phyloP scores from a whole-genome alignment of 2,797 vertebrate species.

The Danio jaintianensis region DNA sequence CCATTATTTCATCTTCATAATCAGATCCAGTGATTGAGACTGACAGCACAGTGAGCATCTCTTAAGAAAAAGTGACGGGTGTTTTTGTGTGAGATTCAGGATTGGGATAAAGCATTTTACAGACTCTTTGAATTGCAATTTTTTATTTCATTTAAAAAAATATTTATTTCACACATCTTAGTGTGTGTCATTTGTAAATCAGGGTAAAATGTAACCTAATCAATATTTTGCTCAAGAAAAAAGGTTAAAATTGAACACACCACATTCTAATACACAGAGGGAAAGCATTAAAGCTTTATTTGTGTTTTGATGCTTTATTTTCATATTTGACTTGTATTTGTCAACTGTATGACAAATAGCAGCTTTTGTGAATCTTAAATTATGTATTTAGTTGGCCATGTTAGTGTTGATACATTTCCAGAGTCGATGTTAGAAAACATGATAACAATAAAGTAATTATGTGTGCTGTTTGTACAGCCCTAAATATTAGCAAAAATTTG shows the following conservation, averaged over 20 bases:
- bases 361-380: too few relatives aligned
- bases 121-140: neutral
- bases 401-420: neutral
- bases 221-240: too few relatives aligned
- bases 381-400: neutral
- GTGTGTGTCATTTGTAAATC: too few relatives aligned
- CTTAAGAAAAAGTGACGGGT: neutral
- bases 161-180: too few relatives aligned
- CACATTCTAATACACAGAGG: too few relatives aligned
- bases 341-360: neutral
- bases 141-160: too few relatives aligned
- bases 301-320: too few relatives aligned
- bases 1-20: slow-evolving; percentile 36
- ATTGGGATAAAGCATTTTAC: neutral
- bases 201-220: too few relatives aligned
- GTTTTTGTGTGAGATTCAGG: neutral
- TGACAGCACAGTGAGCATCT: neutral
- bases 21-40: too few relatives aligned
- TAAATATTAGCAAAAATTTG: neutral
- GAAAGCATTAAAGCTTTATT: too few relatives aligned
- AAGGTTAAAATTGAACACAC: too few relatives aligned
- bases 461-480: neutral
- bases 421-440: neutral
- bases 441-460: neutral
- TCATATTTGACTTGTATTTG: too few relatives aligned